Base-by-base conservation (phyloP, 2,888 invertebrate species). In the Diloba caeruleocephala region DNA sequence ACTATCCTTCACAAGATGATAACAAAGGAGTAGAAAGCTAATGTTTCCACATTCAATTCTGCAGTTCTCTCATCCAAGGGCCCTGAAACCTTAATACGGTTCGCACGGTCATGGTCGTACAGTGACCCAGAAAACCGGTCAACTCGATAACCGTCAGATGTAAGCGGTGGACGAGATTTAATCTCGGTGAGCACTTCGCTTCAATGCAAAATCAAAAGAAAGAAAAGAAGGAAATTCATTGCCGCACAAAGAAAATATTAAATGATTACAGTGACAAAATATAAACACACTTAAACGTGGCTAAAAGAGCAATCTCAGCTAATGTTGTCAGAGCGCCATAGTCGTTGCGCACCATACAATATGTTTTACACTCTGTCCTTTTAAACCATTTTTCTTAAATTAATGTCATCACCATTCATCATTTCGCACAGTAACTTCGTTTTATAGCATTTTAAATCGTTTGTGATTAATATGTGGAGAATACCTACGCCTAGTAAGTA, bases 41-140 rank as follows among this genome's bases (percentile, higher is more conserved):
- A 10, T 44, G 1, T 4, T 28, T 5, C 23, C 1, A 5, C 10
- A n/a, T n/a, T n/a, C n/a, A n/a, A n/a, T n/a, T n/a, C n/a, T n/a
- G n/a, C n/a, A n/a, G n/a, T n/a, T n/a, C n/a, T n/a, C n/a, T n/a
- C n/a, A n/a, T n/a, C 14, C 0, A 28, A 29, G 13, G n/a, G 14
- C 2, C 46, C 19, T 28, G 25, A n/a, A 48, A 25, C 25, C 4
- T 12, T n/a, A 6, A 17, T 17, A 17, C 7, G 15, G 5, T 3
- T 13, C 10, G 9, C 37, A 25, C 28, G 38, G 55, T 57, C 48
- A 39, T 21, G 38, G 48, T 10, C 48, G 29, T 12, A 7, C 29
- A 6, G 12, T 29, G 58, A 39, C 57, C 57, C 34, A 10, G 12
- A 7, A 10, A n/a, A n/a, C n/a, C 13, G 5, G 17, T n/a, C n/a